Evolutionary conservation across 2,888 invertebrate genomes (phyloP).

Genomic region (Allygus modestus): DNA sequence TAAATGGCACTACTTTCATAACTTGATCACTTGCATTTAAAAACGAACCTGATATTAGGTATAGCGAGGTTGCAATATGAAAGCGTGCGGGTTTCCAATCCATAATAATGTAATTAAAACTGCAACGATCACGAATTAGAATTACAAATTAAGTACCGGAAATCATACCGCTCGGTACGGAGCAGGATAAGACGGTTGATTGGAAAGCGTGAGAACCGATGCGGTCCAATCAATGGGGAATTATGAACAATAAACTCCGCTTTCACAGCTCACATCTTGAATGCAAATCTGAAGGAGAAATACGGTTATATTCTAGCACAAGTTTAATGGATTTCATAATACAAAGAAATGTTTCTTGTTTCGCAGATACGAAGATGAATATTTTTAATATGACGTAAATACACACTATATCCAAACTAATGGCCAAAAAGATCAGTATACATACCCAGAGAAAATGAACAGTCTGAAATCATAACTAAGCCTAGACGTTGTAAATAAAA

Average conservation of each 20-base stretch:
- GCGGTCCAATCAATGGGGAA: neutral
- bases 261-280: neutral
- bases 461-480: no score
- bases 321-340: no score
- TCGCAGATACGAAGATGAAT: no score
- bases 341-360: no score
- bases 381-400: no score
- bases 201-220: constrained; percentile 18
- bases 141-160: constrained; percentile 6
- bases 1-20: no score
- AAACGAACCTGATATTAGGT: neutral
- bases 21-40: neutral
- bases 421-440: no score
- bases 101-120: neutral
- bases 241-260: neutral
- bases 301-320: no score
- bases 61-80: neutral
- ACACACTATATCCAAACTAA: no score
- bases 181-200: neutral
- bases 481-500: no score
- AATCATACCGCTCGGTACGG: neutral
- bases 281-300: neutral
- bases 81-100: neutral
- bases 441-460: no score
- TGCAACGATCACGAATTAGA: neutral